phyloP scores from a whole-genome alignment of 2,888 invertebrate species.

The Drosophila recens region DNA sequence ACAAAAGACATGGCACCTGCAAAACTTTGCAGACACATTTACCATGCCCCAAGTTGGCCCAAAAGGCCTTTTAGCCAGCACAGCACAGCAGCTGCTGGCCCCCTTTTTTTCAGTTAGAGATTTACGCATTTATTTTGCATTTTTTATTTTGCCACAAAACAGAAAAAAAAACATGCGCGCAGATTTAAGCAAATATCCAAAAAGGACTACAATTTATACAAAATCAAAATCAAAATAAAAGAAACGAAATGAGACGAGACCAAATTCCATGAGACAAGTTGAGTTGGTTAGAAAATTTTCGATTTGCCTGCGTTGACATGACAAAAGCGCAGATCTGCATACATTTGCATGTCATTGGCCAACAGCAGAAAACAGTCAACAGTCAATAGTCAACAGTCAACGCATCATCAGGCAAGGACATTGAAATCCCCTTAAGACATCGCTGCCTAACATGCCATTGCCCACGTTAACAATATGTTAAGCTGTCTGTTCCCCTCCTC shows the following conservation, averaged over 20 bases:
- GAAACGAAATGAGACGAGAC: conserved; percentile 9
- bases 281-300: conserved; percentile 73
- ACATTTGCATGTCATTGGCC: conserved; percentile 83
- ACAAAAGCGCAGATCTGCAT: conserved; percentile 84
- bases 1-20: conserved; percentile 74
- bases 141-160: conserved; percentile 70
- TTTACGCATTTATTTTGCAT: conserved; percentile 82
- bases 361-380: conserved; percentile 20
- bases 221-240: conserved; percentile 14
- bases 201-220: conserved; percentile 62
- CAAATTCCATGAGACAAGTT: conserved; percentile 56
- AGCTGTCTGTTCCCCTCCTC: conserved; percentile 45
- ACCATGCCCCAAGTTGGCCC: conserved; percentile 38
- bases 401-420: conserved; percentile 80
- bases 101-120: conserved; percentile 59
- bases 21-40: conserved; percentile 78
- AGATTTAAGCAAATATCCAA: conserved; percentile 73
- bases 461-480: conserved; percentile 80
- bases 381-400: conserved; percentile 39
- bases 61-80: conserved; percentile 11
- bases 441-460: conserved; percentile 60
- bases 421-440: conserved; percentile 78
- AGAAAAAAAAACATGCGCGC: conserved; percentile 66
- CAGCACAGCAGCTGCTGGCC: conserved; percentile 35
- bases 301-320: conserved; percentile 82